These are phyloP conservation scores for Odocoileus virginianus DNA, from an alignment of 2,113 vertebrate genomes.

Conservation along the genomic window DNA sequence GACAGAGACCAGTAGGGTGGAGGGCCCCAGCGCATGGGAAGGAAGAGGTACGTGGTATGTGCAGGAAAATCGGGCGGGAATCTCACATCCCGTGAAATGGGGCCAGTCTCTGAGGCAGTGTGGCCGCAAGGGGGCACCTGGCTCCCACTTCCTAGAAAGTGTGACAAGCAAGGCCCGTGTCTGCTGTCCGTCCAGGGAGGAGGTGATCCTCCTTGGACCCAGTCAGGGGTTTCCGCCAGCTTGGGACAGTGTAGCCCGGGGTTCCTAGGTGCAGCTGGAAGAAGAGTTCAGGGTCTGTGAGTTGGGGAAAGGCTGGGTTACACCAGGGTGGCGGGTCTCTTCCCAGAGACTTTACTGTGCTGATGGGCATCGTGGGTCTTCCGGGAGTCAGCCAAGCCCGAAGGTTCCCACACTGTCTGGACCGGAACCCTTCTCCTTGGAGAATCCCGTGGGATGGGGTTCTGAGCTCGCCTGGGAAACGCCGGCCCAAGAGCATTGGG, in stretches of 20 bases:
- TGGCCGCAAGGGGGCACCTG: neutral
- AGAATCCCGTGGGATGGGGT: neutral
- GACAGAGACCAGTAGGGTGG: neutral
- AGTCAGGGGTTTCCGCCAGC: rapidly evolving
- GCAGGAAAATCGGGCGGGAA: neutral
- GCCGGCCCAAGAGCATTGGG: neutral
- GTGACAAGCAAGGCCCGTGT: neutral
- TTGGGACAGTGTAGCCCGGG: neutral
- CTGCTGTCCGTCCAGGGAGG: neutral
- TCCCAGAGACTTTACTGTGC: neutral
- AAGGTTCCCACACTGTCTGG: neutral
- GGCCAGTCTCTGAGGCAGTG: neutral
- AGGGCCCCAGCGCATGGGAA: neutral
- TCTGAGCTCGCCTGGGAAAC: neutral
- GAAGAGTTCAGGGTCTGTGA: neutral
- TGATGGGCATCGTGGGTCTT: neutral
- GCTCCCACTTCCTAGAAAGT: neutral
- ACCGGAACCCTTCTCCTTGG: neutral
- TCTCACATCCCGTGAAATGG: neutral
- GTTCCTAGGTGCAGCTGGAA: neutral
- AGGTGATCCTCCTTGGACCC: neutral
- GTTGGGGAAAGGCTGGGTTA: neutral
- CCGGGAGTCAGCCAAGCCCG: neutral
- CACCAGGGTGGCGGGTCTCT: neutral
- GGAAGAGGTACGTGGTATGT: neutral